A percentile compares a stretch with the other conserved stretches of the same genome.
phyloP scores from a whole-genome alignment of 2,888 invertebrate genomes.

The Platypus cylindrus region DNA sequence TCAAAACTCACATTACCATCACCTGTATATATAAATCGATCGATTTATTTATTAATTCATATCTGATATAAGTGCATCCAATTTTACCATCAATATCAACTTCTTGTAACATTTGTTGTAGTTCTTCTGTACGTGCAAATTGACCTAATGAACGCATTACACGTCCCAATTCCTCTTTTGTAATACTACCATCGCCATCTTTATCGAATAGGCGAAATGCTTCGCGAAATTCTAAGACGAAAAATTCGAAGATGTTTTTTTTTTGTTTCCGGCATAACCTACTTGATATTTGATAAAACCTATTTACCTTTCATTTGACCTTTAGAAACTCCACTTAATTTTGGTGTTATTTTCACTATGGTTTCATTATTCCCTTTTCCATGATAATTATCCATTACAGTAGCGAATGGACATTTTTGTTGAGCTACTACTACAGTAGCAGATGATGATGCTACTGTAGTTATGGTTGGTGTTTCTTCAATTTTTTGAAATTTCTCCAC shows the following conservation, averaged over 20 bases:
- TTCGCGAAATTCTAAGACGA: conserved; percentile 67
- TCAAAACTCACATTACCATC: conserved; percentile 82
- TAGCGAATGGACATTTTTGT: too few relatives aligned
- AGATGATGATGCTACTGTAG: conserved; percentile 3
- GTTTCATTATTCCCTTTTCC: conserved; percentile 12
- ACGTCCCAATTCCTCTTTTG: conserved; percentile 73
- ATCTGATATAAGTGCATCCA: neutral
- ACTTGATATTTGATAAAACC: neutral
- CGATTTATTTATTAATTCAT: neutral
- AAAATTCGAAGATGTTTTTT: conserved; percentile 1
- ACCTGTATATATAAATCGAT: conserved; percentile 37
- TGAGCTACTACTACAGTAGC: too few relatives aligned
- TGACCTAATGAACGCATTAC: conserved; percentile 80
- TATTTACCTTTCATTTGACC: conserved; percentile 68
- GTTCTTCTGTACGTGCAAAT: conserved; percentile 74
- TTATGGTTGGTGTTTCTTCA: conserved; percentile 5
- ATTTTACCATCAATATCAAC: conserved; percentile 34
- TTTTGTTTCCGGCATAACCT: neutral
- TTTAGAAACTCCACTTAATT: conserved; percentile 42
- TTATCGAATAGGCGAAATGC: conserved; percentile 80
- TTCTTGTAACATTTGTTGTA: conserved; percentile 76
- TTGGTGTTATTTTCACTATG: conserved; percentile 20
- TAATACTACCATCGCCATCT: conserved; percentile 78
- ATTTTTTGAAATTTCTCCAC: conserved; percentile 11
- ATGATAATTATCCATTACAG: too few relatives aligned